Base-by-base conservation (phyloP, 2,113 vertebrate genomes). In the Mormyrus lacerda region DNA sequence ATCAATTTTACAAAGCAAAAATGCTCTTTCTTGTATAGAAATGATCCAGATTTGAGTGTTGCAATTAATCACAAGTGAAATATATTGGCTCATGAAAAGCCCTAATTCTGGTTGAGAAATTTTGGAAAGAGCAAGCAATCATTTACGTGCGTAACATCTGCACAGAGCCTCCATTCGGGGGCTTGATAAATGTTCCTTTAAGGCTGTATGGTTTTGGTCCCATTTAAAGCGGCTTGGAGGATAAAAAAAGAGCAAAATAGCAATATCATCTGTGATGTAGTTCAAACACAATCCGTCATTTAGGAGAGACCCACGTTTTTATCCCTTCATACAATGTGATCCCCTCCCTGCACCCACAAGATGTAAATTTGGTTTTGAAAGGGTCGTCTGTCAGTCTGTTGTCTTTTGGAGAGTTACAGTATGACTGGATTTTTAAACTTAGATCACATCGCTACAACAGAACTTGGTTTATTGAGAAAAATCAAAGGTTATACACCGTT, bases 31-130 rank as follows among this genome's bases (percentile, higher is more conserved):
- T 96, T 96, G 95, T 96, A 94, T 92, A 94, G 93, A 95, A 96
- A 95, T 95, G 95, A 96, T 95, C 95, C 93, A 93, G 95, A 96
- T 95, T 95, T 95, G 95, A 96, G 95, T 94, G 95, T 96, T 96
- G 96, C 95, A 96, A 96, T 96, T 96, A 96, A 96, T 96, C 95
- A 95, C 94, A 95, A 96, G 95, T 95, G 96, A 96, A 96, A 96
- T 96, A 96, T 96, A 96, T 96, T 94, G 95, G 95, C 95, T 94
- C 95, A 96, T 96, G 95, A 96, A 96, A 96, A 96, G 95, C 94
- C 94, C 94, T 96, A 96, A 96, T 96, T 96, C 95, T 95, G 95
- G 95, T 95, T 93, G 94, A 94, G 93, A 93, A 93, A 94, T 92
- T 93, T 92, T 91, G 94, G 89, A 90, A 94, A 95, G 94, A 94